Base-by-base conservation (phyloP, 2,888 invertebrate genomes). In the Tetheella fluctuosa region DNA sequence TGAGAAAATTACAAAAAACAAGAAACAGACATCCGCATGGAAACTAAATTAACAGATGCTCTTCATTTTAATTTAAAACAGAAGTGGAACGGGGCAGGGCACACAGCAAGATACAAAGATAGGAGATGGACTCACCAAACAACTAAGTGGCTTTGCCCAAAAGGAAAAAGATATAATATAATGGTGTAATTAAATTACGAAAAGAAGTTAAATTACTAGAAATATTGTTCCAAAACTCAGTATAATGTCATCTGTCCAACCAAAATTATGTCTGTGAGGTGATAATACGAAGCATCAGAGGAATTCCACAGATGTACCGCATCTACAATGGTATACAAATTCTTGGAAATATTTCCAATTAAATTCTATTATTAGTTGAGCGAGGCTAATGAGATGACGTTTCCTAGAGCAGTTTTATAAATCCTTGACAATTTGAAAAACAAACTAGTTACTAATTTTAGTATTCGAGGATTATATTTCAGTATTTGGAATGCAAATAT, bases 261-360 rank as follows among this genome's bases (percentile, higher is more conserved):
- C n/a, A 17, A 42, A 42, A 42, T 42, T 42, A 48, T 48, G 10
- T 20, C 20, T 20, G 28, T 10, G 7, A 1, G 17, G 17, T 30
- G 30, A 28, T 25, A 28, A 20, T 42, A 23, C 39, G 30, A 60
- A 58, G 59, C 57, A 39, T 12, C 52, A 57, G 39, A 59, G 17
- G 57, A 59, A 64, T 64, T 55, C 58, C 54, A 61, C 54, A 59
- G 54, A 60, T 59, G 59, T 58, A 57, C 52, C 59, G 59, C 15
- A 55, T 48, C 37, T 25, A 52, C 54, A 57, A 52, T 53, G 54
- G 60, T 37, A 20, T 55, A 23, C 12, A 25, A 54, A 59, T 72
- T 70, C 71, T 61, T 42, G 61, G 71, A 70, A 72, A 54, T 58
- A 61, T 63, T 57, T 64, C 65, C 69, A 65, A 70, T 69, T 66